Conservation (phyloP, 2,888 invertebrate species). For the Ophion slaviceki region DNA sequence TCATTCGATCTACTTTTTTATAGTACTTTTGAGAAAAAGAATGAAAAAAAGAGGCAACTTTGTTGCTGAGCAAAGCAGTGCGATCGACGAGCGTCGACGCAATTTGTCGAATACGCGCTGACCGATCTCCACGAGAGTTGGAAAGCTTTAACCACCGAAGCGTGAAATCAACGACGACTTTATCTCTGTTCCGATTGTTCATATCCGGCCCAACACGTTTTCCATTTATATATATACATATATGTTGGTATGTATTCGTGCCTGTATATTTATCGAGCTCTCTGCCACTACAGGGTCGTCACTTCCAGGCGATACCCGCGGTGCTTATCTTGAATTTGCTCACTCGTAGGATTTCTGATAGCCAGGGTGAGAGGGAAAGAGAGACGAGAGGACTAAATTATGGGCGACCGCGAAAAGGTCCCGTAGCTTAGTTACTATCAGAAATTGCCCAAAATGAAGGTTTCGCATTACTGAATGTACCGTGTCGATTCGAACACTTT, state of each 20-base stretch:
- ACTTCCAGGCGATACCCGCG: constrained; percentile 54
- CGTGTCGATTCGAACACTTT: not conserved
- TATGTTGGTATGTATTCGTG: constrained; percentile 1
- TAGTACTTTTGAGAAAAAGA: not conserved
- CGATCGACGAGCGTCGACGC: constrained; percentile 24
- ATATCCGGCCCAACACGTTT: constrained; percentile 60
- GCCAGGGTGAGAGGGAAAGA: constrained; percentile 12
- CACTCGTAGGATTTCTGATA: constrained; percentile 44
- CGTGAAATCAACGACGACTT: constrained; percentile 59
- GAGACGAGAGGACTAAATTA: constrained; percentile 22
- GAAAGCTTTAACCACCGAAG: constrained; percentile 31
- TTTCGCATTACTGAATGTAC: not conserved
- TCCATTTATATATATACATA: constrained; percentile 27
- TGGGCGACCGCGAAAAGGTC: constrained; percentile 20
- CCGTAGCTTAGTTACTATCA: constrained; percentile 37
- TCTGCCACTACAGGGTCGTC: constrained; percentile 35
- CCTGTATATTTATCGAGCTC: constrained; percentile 22
- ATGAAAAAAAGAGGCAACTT: not conserved
- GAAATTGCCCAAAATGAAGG: constrained; percentile 12
- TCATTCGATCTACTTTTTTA: not conserved
- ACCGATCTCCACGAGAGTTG: constrained; percentile 11
- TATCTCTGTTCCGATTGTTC: constrained; percentile 58
- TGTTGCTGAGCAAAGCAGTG: not conserved
- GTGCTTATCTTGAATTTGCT: constrained; percentile 51
- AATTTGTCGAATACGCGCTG: constrained; percentile 40